A percentile compares a stretch with the other conserved stretches of the same genome.
phyloP scores from a whole-genome alignment of 1,140 invertebrate species.

The Oreohelix idahoensis region DNA sequence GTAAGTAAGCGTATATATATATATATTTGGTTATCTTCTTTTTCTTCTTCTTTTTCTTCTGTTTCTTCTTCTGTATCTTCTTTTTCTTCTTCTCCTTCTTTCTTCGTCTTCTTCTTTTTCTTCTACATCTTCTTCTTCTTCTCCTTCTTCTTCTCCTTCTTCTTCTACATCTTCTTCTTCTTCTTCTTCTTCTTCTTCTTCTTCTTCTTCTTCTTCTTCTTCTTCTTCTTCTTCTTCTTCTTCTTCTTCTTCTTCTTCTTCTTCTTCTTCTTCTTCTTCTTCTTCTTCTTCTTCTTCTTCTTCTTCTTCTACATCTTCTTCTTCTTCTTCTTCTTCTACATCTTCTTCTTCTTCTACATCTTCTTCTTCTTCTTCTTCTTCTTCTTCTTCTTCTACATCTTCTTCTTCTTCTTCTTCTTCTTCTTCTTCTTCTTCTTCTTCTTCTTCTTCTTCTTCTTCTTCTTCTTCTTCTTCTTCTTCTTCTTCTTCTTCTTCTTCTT shows the following conservation, averaged over 20 bases:
- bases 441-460: slow-evolving; percentile 13
- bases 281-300: slow-evolving; percentile 7
- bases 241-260: slow-evolving; percentile 7
- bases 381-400: not conserved
- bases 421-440: not conserved
- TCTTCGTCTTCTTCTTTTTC: too few relatives aligned
- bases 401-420: not conserved
- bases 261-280: slow-evolving; percentile 15
- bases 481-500: not conserved
- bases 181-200: not conserved
- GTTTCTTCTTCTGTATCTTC: too few relatives aligned
- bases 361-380: not conserved
- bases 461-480: slow-evolving; percentile 7
- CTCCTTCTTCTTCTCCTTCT: too few relatives aligned
- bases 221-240: slow-evolving; percentile 13
- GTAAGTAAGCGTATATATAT: too few relatives aligned
- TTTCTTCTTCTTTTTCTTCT: too few relatives aligned
- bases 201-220: not conserved
- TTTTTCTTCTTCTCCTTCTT: too few relatives aligned
- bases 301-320: not conserved
- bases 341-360: not conserved
- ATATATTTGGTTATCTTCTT: too few relatives aligned
- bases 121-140: too few relatives aligned
- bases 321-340: not conserved
- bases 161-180: not conserved